phyloP scores from a whole-genome alignment of 2,797 vertebrate species.

The Leucoraja ocellata region DNA sequence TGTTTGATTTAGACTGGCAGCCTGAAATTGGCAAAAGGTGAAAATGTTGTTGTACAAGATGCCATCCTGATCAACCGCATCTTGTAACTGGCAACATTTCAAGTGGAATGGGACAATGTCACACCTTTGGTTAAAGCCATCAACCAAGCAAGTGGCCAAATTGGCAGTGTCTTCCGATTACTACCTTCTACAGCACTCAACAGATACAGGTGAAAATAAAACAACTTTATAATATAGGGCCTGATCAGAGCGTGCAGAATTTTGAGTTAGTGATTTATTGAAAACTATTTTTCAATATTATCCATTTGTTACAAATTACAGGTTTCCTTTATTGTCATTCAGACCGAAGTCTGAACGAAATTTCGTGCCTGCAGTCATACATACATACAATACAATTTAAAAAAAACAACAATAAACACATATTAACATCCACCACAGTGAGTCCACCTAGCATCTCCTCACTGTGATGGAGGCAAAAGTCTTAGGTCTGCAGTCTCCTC shows the following conservation, averaged over 20 bases:
- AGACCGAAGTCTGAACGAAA: too few relatives aligned
- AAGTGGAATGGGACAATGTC: neutral
- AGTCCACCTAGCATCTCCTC: too few relatives aligned
- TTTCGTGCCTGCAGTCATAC: too few relatives aligned
- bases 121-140: neutral
- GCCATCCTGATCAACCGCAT: neutral
- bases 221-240: neutral
- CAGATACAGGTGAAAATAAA: neutral
- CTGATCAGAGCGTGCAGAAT: neutral
- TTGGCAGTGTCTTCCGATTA: neutral
- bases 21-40: neutral
- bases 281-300: neutral
- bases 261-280: neutral
- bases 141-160: neutral
- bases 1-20: neutral
- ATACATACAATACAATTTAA: too few relatives aligned
- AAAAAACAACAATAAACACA: too few relatives aligned
- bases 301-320: neutral
- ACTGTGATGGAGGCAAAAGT: too few relatives aligned
- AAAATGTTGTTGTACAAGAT: neutral
- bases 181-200: neutral
- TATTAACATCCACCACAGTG: too few relatives aligned
- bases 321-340: too few relatives aligned
- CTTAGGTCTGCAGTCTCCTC: too few relatives aligned
- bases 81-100: neutral